Conservation (phyloP, 1,140 invertebrate genomes). For the Daktulosphaira vitifoliae region DNA sequence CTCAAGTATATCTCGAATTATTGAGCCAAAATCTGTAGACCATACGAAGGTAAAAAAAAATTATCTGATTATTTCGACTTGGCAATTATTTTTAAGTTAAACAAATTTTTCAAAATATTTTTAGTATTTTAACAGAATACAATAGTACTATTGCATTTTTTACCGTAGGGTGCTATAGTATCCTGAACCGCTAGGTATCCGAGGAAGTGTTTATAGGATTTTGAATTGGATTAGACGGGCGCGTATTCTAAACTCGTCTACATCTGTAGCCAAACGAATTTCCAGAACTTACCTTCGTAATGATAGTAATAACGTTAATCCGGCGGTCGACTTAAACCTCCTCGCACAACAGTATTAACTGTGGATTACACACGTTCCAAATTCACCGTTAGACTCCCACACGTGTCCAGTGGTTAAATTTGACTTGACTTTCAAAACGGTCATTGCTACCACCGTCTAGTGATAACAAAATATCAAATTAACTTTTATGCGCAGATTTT, state of each 20-base stretch:
- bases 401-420: conserved; percentile 8
- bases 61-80: too few relatives aligned
- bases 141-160: too few relatives aligned
- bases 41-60: too few relatives aligned
- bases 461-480: not conserved
- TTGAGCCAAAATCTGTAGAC: too few relatives aligned
- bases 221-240: not conserved
- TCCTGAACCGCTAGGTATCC: too few relatives aligned
- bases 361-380: conserved; percentile 20
- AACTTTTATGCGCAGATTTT: not conserved
- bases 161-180: too few relatives aligned
- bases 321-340: not conserved
- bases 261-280: not conserved
- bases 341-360: not conserved
- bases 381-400: not conserved
- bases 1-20: too few relatives aligned
- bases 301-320: conserved; percentile 8
- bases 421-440: conserved; percentile 3
- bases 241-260: not conserved
- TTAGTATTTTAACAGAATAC: too few relatives aligned
- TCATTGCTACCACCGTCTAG: too few relatives aligned
- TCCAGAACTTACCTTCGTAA: not conserved
- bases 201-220: not conserved
- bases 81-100: too few relatives aligned
- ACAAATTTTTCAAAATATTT: too few relatives aligned